phyloP scores from a whole-genome alignment of 2,888 invertebrate species.

The Mesopsocus fuscifrons region DNA sequence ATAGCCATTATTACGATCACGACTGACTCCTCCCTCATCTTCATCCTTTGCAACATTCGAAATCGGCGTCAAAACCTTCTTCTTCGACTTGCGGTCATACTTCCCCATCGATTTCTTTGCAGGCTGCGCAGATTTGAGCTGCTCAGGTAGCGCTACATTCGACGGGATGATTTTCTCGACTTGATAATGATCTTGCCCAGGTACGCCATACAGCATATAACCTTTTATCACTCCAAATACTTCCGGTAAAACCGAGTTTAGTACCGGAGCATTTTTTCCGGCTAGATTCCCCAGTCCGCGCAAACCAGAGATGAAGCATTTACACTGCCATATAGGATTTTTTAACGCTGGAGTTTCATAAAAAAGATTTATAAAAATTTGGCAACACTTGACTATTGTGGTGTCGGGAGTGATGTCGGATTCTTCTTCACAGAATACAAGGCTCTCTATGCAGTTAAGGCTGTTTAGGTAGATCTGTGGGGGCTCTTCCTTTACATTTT shows the following conservation, averaged over 20 bases:
- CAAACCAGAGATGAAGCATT: background rate
- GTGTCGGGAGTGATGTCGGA: no score
- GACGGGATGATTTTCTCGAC: slow-evolving; percentile 34
- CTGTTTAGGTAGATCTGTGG: background rate
- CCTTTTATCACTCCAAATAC: slow-evolving; percentile 15
- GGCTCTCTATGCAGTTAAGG: background rate
- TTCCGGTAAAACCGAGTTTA: background rate
- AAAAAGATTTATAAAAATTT: background rate
- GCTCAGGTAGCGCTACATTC: slow-evolving; percentile 36
- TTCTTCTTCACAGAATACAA: no score
- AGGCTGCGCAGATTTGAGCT: slow-evolving; percentile 17
- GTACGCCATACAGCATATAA: slow-evolving; percentile 32
- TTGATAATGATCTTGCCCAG: slow-evolving; percentile 26
- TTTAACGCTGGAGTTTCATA: background rate
- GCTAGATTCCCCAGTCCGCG: background rate
- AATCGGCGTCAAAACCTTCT: background rate
- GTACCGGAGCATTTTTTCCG: background rate
- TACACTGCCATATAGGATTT: background rate
- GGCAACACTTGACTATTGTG: background rate
- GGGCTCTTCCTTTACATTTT: no score
- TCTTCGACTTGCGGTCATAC: slow-evolving; percentile 5
- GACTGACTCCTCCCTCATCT: no score
- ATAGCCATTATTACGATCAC: background rate
- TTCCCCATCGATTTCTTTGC: background rate
- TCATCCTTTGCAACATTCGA: background rate